Base-by-base conservation (phyloP, 2,797 vertebrate genomes). In the Phalloptychus januarius region DNA sequence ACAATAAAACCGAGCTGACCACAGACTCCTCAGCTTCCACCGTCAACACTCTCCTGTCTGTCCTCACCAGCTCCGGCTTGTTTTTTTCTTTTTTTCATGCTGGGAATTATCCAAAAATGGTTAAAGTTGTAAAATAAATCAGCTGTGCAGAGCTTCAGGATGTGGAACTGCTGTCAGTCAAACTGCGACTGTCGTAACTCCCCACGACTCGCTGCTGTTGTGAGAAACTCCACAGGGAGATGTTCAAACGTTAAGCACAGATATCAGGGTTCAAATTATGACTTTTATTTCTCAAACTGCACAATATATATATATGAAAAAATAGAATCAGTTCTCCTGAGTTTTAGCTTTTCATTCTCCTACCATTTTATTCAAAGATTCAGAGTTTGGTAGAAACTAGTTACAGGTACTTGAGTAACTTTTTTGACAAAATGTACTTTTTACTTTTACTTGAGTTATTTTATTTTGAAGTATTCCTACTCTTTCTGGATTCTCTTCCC, bases 1-100 rank as follows among this genome's bases (percentile, higher is more conserved):
- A 88, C 85, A 82, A 82, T 87, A 82, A 87, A 88, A 91, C 82
- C 84, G 85, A 77, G 31, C 84, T 0, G 72, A 83, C 84, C 87
- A 23, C 87, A 83, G 88, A 76, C 79, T 85, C 58, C 82, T 85
- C 84, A 23, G 78, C 79, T 81, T 85, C 81, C 82, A 83, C 77
- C 46, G 70, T 78, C 77, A 81, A 78, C 85, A 79, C 83, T 79
- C 46, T 28, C 76, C 69, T 0, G 74, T 88, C 83, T 52, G 83
- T 77, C 76, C 71, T 77, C 79, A 46, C 74, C 86, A 36, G 77
- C 74, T 56, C 67, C 4, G 52, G 50, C 78, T 77, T 50, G 85
- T 86, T 85, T 72, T 84, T 89, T 79, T 83, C 7, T 86, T 85
- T 72, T 84, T 89, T 79, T 83, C 7, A 52, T 79, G 75, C 46